Evolutionary conservation across 2,888 invertebrate species (phyloP), one percentile per base, ranked within the genome.

Genomic region (Acanthosepion esculentum): DNA sequence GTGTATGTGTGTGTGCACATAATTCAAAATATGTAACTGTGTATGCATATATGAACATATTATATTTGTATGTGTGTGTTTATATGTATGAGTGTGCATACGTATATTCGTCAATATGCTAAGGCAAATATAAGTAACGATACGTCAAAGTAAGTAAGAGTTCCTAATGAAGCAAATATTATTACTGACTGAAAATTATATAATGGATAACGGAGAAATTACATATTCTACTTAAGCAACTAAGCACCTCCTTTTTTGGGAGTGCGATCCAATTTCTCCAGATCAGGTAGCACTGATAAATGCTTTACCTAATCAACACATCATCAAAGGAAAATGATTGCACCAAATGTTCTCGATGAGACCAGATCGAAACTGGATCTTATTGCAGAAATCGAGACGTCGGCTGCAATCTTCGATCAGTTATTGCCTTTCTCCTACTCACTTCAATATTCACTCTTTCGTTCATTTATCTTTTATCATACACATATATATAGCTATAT

Each of bases 341-440:
- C 78, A n/a, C 78, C 33, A 78, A 78, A 15, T 33, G 78, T 78
- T 78, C 78, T 15, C 15, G n/a, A 10, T 10, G n/a, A 78, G 78
- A 78, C n/a, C 78, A 78, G 78, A 78, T 78, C 78, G 78, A 78
- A 78, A n/a, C 78, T 78, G 78, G 78, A 78, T 78, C 78, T 33
- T 78, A 78, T 78, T 78, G n/a, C 78, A 78, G 78, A 33, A 78
- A 78, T 78, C 78, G 33, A 78, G 78, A 78, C 78, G n/a, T n/a
- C 12, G n/a, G 78, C n/a, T n/a, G n/a, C n/a, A 15, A 78, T 12
- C n/a, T n/a, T 78, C 78, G 78, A 78, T 78, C 23, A 78, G 78
- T 78, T n/a, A 78, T 78, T 78, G n/a, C n/a, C 18, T 78, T 78
- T 78, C n/a, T n/a, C 18, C 23, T 26, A 64, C 23, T 64, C 23